Base-by-base conservation (phyloP, 2,888 invertebrate species). In the Empis stercorea region DNA sequence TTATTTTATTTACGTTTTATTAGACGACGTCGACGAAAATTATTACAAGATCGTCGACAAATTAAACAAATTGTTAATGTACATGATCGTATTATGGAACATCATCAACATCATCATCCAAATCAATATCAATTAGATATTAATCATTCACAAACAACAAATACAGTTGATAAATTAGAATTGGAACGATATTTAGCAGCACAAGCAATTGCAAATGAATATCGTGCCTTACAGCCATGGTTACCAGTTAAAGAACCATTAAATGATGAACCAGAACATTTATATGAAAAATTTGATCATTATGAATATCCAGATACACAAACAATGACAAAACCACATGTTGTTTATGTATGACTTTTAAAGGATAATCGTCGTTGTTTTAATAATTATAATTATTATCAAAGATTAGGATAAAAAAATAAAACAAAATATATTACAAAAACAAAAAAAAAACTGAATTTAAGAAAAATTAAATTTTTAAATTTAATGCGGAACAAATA, bases 321-420 rank as follows among this genome's bases (percentile, higher is more conserved):
- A 52, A 66, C 72, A 56, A 65, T 70, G 62, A 59, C 61, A 49
- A 68, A 69, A 57, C 71, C 72, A 47, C 72, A 72, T 55, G 71
- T 72, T 54, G 72, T 72, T 58, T 72, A 72, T 57, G 76, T 76
- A 64, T 76, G 74, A 72, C 68, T 68, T 58, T 27, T 27, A 27
- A 27, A 27, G 23, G 23, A 27, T 27, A 27, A 27, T 27, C 23
- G 23, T 27, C 23, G 23, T 27, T 27, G 23, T 7, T 27, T 27
- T 27, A 27, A 27, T 27, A 27, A 27, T 27, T 27, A 27, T 27
- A 27, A 27, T 27, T 27, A 27, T 27, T 27, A 27, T 27, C 23
- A 27, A 27, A 27, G 23, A 27, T 27, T 27, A 27, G 23, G 23
- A 27, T 27, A 27, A 27, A 27, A 4, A 27, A 27, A 7, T 7